Percentiles rank a stretch among this genome's conserved stretches.
phyloP scores from a whole-genome alignment of 1,140 invertebrate genomes.

The Plectrocnemia conspersa region DNA sequence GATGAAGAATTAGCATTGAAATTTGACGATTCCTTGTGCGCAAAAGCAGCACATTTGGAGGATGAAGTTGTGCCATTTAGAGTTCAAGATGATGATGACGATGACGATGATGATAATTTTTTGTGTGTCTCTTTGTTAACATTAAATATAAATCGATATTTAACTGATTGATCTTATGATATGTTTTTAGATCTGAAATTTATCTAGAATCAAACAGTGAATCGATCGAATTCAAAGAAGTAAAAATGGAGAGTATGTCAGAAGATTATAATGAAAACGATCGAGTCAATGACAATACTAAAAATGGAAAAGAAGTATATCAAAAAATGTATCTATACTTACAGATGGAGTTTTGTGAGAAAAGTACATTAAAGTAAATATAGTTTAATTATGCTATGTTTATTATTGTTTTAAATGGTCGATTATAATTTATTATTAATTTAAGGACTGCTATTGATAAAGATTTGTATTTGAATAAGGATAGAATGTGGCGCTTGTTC shows the following conservation, averaged over 20 bases:
- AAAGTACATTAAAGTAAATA: constrained; percentile 68
- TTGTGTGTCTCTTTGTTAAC: constrained; percentile 46
- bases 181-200: constrained; percentile 28
- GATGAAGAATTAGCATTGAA: constrained; percentile 55
- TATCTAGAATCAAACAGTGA: constrained; percentile 42
- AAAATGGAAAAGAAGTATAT: constrained; percentile 14
- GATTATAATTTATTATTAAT: too few relatives aligned
- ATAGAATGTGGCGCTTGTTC: constrained; percentile 86
- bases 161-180: too few relatives aligned
- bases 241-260: constrained; percentile 36
- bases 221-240: constrained; percentile 51
- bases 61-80: too few relatives aligned
- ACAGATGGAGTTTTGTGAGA: constrained; percentile 90
- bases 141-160: too few relatives aligned
- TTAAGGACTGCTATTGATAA: constrained; percentile 78
- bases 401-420: too few relatives aligned
- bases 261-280: not conserved
- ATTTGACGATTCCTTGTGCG: constrained; percentile 33
- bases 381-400: constrained; percentile 7
- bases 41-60: constrained; percentile 51
- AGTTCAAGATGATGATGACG: constrained; percentile 44
- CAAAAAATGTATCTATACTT: constrained; percentile 67
- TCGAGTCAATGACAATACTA: not conserved
- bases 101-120: constrained; percentile 50
- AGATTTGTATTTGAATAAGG: constrained; percentile 69